A percentile compares a stretch with the other conserved stretches of the same genome.
Evolutionary conservation across 2,888 invertebrate genomes (phyloP).

Genomic region (Tipula confusa): DNA sequence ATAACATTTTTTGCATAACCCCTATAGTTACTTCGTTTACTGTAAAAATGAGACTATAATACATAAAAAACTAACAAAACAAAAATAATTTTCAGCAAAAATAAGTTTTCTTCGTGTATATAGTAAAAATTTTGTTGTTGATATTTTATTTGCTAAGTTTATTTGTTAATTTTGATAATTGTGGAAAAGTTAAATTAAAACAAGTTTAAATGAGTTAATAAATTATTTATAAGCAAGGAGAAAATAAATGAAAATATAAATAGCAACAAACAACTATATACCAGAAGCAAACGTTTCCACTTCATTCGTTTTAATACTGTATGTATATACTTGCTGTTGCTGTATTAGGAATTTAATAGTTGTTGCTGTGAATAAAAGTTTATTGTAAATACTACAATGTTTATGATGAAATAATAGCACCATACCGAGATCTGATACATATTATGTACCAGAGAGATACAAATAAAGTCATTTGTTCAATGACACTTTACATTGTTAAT

Average conservation of each 20-base stretch:
- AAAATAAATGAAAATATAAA: conserved; percentile 16
- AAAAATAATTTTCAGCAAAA: background rate
- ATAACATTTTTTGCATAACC: too few species aligned
- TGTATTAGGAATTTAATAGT: background rate
- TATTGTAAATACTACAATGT: background rate
- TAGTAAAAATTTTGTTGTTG: background rate
- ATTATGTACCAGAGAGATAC: background rate
- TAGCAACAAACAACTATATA: background rate
- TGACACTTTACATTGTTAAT: background rate
- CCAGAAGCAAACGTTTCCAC: background rate
- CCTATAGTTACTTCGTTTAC: background rate
- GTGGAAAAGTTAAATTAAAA: conserved; percentile 25
- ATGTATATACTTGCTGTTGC: background rate
- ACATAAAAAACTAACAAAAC: background rate
- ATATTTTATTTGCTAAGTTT: conserved; percentile 20
- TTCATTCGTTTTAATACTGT: background rate
- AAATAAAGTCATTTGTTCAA: background rate
- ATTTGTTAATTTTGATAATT: conserved; percentile 25
- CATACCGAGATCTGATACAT: background rate
- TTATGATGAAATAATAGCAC: background rate
- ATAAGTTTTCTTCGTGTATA: background rate
- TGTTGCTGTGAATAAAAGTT: background rate
- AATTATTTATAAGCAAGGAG: background rate
- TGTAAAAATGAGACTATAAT: too few species aligned
- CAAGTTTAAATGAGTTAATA: conserved; percentile 25